These are phyloP conservation scores for Lynx canadensis DNA, from an alignment of 2,113 vertebrate genomes.

Conservation along the genomic window DNA sequence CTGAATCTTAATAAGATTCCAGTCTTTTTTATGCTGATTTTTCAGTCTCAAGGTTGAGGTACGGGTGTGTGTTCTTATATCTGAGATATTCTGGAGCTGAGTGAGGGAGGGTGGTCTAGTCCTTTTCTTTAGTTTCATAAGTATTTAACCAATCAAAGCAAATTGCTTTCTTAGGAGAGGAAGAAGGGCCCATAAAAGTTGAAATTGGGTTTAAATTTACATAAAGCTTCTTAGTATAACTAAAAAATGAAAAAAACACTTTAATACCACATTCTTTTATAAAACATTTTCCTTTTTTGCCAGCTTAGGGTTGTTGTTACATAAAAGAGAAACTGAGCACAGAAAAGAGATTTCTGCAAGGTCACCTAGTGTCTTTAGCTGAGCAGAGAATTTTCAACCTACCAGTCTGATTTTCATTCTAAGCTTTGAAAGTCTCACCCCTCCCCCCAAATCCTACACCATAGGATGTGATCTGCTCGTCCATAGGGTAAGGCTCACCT, in stretches of 20 bases:
- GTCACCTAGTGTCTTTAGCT: constrained; percentile 33
- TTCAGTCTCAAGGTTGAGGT: constrained; percentile 48
- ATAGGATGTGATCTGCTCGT: not conserved
- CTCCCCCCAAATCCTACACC: not conserved
- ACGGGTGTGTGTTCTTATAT: not conserved
- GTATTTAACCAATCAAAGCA: constrained; percentile 67
- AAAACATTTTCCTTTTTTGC: constrained; percentile 37
- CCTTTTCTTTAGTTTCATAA: not conserved
- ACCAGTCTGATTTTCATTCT: not conserved
- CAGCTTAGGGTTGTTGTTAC: not conserved
- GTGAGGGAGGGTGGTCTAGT: not conserved
- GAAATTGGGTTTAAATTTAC: constrained; percentile 66
- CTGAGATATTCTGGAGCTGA: constrained; percentile 35
- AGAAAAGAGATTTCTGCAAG: constrained; percentile 22
- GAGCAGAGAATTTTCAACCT: not conserved
- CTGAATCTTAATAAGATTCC: constrained; percentile 70
- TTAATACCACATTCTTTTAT: constrained; percentile 24
- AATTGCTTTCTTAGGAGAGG: constrained; percentile 52
- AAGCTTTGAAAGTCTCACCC: not conserved
- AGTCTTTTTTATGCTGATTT: constrained; percentile 66
- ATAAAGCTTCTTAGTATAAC: constrained; percentile 42
- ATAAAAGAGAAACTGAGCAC: constrained; percentile 24
- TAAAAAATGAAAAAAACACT: constrained; percentile 27
- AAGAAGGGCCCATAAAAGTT: constrained; percentile 62
- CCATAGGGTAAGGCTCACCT: not conserved